phyloP scores from a whole-genome alignment of 2,797 vertebrate species.

The Cygnus olor region DNA sequence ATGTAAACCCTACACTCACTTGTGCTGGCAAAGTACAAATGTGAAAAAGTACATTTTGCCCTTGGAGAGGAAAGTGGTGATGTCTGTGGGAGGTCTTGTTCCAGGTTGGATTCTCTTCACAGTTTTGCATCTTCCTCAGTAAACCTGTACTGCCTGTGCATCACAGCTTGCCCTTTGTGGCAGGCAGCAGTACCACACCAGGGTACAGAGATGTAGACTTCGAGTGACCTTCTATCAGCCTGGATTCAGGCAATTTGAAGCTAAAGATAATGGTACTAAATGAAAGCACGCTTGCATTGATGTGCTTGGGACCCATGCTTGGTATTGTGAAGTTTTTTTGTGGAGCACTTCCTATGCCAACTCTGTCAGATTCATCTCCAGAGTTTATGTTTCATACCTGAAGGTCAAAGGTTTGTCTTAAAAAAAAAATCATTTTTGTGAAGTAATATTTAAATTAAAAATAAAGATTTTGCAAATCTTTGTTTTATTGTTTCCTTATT shows the following conservation, averaged over 20 bases:
- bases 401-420: background rate
- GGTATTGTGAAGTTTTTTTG: background rate
- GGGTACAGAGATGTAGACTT: background rate
- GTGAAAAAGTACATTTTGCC: background rate
- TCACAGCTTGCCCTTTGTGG: background rate
- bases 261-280: background rate
- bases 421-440: background rate
- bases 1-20: background rate
- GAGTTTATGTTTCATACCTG: background rate
- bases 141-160: background rate
- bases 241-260: background rate
- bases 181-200: background rate
- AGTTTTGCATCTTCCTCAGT: background rate
- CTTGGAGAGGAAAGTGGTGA: background rate
- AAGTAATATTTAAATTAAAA: background rate
- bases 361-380: background rate
- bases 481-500: background rate
- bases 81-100: background rate
- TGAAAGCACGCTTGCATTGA: background rate
- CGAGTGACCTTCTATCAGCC: background rate
- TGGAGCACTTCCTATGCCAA: background rate
- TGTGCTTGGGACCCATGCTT: background rate
- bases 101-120: background rate
- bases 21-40: background rate
- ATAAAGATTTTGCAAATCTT: background rate